A percentile compares a stretch with the other conserved stretches of the same genome.
Evolutionary conservation across 2,797 vertebrate species (phyloP).

Genomic region (Rhynchotus rufescens): DNA sequence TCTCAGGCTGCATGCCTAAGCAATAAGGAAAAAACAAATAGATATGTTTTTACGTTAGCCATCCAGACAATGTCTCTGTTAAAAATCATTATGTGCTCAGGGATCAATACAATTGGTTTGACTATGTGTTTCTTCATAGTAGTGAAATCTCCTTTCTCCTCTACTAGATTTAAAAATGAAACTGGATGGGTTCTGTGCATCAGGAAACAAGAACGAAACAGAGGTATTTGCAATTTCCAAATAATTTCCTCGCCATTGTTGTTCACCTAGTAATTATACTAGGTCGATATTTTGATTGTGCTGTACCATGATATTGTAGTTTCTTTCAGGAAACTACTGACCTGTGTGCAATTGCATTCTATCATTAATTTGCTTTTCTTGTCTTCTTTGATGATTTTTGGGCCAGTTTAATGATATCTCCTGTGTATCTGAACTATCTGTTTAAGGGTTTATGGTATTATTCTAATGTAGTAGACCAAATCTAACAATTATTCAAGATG

Average conservation of each 20-base stretch:
- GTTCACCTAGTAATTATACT: not conserved
- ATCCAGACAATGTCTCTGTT: not conserved
- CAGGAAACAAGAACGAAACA: conserved; percentile 66
- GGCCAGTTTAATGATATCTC: not conserved
- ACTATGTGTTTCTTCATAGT: not conserved
- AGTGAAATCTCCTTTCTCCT: not conserved
- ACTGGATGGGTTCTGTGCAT: conserved; percentile 78
- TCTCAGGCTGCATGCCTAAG: fast-evolving
- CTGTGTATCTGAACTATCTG: not conserved
- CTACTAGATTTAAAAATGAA: conserved; percentile 87
- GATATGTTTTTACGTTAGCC: fast-evolving
- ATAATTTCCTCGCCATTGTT: not conserved
- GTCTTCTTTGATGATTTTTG: not conserved
- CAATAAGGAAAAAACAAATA: not conserved
- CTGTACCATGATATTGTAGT: no score
- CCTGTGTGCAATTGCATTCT: not conserved
- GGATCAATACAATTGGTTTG: not conserved
- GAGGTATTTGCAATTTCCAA: conserved; percentile 77
- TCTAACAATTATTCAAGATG: not conserved
- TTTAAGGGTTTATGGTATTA: not conserved
- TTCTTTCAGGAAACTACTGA: not conserved
- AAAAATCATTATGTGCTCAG: not conserved
- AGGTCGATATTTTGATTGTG: not conserved
- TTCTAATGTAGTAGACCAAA: not conserved
- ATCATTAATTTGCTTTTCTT: not conserved